A percentile compares a stretch with the other conserved stretches of the same genome.
These are phyloP conservation scores for Deladenus siricidicola DNA, from an alignment of 2,888 invertebrate species.

Conservation along the genomic window DNA sequence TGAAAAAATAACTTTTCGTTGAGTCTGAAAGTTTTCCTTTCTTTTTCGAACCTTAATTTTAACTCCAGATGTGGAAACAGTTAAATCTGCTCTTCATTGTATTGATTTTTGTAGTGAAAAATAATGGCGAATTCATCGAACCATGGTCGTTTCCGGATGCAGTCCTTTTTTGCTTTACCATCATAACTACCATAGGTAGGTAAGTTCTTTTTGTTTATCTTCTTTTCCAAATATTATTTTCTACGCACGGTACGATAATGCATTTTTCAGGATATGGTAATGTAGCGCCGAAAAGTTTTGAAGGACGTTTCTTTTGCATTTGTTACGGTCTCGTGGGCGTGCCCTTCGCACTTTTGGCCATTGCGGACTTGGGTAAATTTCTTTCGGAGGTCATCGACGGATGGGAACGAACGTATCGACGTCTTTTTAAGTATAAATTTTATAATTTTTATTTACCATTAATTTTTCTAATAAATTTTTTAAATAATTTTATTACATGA, in stretches of 20 bases:
- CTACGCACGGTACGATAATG: background rate
- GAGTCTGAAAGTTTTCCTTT: too few relatives aligned
- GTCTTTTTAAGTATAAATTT: conserved; percentile 12
- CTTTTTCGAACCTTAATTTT: too few relatives aligned
- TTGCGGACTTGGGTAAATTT: conserved; percentile 51
- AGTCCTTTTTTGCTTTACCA: conserved; percentile 47
- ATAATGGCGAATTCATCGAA: conserved; percentile 9
- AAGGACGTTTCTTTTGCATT: conserved; percentile 47
- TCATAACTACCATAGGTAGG: conserved; percentile 50
- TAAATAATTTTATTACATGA: conserved; percentile 5
- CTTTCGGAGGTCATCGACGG: conserved; percentile 44
- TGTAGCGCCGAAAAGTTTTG: conserved; percentile 46
- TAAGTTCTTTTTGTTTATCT: background rate
- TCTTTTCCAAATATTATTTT: background rate
- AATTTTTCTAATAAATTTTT: background rate
- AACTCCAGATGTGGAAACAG: too few relatives aligned
- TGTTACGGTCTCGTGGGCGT: conserved; percentile 48
- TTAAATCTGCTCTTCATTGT: too few relatives aligned
- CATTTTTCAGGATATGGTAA: conserved; percentile 44
- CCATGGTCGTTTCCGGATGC: conserved; percentile 49
- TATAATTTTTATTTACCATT: too few relatives aligned
- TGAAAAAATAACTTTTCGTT: too few relatives aligned
- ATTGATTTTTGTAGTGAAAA: conserved; percentile 11
- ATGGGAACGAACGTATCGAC: conserved; percentile 16
- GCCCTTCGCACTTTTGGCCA: conserved; percentile 49